These are phyloP conservation scores for Archips crataeganus DNA, from an alignment of 2,888 invertebrate species.

Conservation along the genomic window DNA sequence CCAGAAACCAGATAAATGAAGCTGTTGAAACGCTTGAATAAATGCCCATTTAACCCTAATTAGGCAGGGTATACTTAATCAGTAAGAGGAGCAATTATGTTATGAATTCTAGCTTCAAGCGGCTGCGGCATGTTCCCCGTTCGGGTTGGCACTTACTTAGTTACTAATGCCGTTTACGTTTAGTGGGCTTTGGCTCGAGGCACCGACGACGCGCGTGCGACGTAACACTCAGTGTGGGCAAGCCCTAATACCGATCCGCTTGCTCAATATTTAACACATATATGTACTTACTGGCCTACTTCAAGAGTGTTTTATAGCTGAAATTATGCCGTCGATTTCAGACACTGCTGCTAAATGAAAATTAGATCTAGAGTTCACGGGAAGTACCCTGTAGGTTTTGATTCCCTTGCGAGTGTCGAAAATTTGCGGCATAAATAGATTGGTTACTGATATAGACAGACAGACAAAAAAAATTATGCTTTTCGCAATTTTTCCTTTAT, in stretches of 20 bases:
- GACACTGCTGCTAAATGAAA: too few relatives aligned
- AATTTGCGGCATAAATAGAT: too few relatives aligned
- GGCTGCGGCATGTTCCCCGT: slow-evolving; percentile 52
- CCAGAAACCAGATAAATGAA: too few relatives aligned
- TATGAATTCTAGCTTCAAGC: slow-evolving; percentile 45
- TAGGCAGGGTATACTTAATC: too few relatives aligned
- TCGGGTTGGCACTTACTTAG: slow-evolving; percentile 59
- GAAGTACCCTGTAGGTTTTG: too few relatives aligned
- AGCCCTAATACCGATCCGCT: slow-evolving; percentile 9
- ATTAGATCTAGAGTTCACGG: too few relatives aligned
- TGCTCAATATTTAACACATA: slow-evolving; percentile 19
- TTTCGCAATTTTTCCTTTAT: too few relatives aligned
- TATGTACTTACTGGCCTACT: not conserved
- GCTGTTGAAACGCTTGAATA: too few relatives aligned
- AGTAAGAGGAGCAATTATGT: not conserved
- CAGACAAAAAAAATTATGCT: too few relatives aligned
- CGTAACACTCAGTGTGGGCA: slow-evolving; percentile 19
- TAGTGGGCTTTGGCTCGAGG: slow-evolving; percentile 45
- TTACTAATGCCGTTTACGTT: slow-evolving; percentile 56
- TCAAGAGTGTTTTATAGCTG: not conserved
- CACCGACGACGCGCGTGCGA: not conserved
- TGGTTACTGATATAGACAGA: too few relatives aligned
- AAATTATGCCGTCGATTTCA: not conserved
- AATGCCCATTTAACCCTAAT: too few relatives aligned
- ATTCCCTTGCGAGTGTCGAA: too few relatives aligned